phyloP scores from a whole-genome alignment of 1,140 invertebrate genomes.

The Eurosta solidaginis region DNA sequence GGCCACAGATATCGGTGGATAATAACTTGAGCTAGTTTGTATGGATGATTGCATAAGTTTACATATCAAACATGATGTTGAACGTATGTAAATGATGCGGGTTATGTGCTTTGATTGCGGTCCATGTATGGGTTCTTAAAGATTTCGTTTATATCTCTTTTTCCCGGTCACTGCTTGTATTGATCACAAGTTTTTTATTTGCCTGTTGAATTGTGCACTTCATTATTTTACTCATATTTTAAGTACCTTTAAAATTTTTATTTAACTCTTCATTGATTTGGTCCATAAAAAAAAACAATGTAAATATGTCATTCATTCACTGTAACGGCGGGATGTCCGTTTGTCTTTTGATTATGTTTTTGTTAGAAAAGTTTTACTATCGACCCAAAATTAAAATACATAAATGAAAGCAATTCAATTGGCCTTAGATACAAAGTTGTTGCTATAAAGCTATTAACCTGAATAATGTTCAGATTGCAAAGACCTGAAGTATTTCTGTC shows the following conservation, averaged over 20 bases:
- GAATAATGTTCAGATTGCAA: too few species aligned
- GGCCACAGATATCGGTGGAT: too few species aligned
- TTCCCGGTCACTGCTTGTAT: background rate
- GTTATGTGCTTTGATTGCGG: background rate
- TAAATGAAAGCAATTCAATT: background rate
- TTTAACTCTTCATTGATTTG: background rate
- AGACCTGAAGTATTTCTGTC: too few species aligned
- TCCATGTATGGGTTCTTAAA: background rate
- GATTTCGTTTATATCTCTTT: background rate
- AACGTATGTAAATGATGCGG: background rate
- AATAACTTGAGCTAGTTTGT: background rate
- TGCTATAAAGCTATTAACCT: too few species aligned
- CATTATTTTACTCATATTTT: background rate
- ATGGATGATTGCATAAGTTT: background rate
- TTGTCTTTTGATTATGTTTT: background rate
- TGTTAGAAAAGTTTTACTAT: background rate
- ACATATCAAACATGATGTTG: background rate
- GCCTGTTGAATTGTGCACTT: background rate
- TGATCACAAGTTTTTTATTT: background rate
- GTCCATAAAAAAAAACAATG: conserved; percentile 24
- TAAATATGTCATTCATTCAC: conserved; percentile 21
- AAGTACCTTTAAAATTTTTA: conserved; percentile 3
- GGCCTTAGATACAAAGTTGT: too few species aligned
- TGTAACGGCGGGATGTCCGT: conserved; percentile 3
- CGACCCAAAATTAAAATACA: background rate